Conservation (phyloP, 2,797 vertebrate species). For the Rhabdomys pumilio region DNA sequence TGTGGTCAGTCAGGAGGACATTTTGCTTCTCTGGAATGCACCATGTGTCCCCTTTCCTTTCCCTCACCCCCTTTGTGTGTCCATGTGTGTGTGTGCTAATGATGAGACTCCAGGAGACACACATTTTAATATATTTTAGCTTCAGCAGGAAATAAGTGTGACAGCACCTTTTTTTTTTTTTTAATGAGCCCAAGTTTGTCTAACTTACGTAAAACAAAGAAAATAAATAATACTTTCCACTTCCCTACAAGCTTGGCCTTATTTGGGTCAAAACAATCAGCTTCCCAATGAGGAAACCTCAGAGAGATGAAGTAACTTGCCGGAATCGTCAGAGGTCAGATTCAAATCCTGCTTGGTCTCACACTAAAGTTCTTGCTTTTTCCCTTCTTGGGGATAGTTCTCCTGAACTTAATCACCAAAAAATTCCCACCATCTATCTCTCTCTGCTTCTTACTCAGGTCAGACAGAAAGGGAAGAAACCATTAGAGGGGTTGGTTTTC, state of each 20-base stretch:
- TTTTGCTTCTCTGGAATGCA: slow-evolving; percentile 37
- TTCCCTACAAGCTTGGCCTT: slow-evolving; percentile 21
- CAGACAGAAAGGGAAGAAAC: not conserved
- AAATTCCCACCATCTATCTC: not conserved
- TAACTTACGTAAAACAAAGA: slow-evolving; percentile 68
- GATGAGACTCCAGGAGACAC: not conserved
- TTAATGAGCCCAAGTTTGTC: slow-evolving; percentile 70
- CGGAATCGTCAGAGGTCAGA: not conserved
- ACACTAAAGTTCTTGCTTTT: not conserved
- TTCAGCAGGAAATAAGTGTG: slow-evolving; percentile 70
- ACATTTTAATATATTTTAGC: slow-evolving; percentile 52
- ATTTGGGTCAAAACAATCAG: not conserved
- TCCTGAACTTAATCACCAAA: not conserved
- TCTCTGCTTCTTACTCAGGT: not conserved
- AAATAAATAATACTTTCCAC: slow-evolving; percentile 40
- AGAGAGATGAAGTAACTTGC: slow-evolving; percentile 28
- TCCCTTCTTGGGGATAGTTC: not conserved
- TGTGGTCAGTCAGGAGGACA: slow-evolving; percentile 43
- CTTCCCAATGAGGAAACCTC: slow-evolving; percentile 43
- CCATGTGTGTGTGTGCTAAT: not conserved
- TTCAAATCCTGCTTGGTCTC: not conserved
- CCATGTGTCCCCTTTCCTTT: slow-evolving; percentile 11
- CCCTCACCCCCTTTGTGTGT: not conserved
- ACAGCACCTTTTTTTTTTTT: slow-evolving; percentile 57
- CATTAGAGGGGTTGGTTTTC: not conserved